phyloP scores from a whole-genome alignment of 2,113 vertebrate species.

The Urocolius indicus region DNA sequence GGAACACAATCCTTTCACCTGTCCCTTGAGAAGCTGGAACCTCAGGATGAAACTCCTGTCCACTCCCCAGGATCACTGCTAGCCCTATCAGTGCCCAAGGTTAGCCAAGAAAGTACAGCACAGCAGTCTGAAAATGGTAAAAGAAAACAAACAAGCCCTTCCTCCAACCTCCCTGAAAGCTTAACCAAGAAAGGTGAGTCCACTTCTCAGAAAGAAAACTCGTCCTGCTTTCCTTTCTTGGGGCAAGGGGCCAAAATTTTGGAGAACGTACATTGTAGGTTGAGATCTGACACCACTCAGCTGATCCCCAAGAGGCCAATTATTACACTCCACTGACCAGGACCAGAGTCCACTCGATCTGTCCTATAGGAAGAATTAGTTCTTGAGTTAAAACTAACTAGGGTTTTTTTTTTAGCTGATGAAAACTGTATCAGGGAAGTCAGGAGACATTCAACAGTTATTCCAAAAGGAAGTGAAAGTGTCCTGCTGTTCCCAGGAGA shows the following conservation, averaged over 20 bases:
- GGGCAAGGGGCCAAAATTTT: not conserved
- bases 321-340: not conserved
- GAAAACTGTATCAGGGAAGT: not conserved
- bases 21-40: not conserved
- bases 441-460: not conserved
- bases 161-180: not conserved
- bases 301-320: not conserved
- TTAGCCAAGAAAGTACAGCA: not conserved
- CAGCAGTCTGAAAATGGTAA: not conserved
- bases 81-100: not conserved
- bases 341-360: not conserved
- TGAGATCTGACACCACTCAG: not conserved
- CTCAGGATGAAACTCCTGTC: not conserved
- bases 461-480: not conserved
- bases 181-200: not conserved
- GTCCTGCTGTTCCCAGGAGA: not conserved
- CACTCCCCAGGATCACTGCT: not conserved
- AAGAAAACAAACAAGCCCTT: not conserved
- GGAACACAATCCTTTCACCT: not conserved
- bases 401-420: not conserved
- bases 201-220: not conserved
- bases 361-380: not conserved
- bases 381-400: not conserved
- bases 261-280: not conserved
- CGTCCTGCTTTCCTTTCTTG: not conserved